Evolutionary conservation across 2,113 vertebrate genomes (phyloP).

Genomic region (Poecilia latipinna): DNA sequence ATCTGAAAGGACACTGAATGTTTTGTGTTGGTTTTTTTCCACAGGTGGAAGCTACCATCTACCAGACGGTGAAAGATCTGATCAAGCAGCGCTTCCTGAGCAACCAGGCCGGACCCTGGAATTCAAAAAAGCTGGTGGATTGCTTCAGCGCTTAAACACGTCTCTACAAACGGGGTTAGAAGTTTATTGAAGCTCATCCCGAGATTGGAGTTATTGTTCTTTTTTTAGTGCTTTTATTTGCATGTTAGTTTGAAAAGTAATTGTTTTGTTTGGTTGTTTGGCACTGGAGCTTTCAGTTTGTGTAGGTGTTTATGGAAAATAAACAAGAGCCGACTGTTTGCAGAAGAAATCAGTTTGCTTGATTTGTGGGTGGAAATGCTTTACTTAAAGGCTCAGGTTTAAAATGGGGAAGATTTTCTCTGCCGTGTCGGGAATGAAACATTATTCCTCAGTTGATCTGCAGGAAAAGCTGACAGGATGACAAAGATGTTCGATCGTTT

Average conservation of each 20-base stretch:
- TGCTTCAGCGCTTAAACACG: slow-evolving; percentile 43
- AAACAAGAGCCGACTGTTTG: slow-evolving; percentile 35
- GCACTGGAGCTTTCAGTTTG: slow-evolving; percentile 41
- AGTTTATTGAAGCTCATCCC: slow-evolving; percentile 19
- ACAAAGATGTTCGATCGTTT: slow-evolving; percentile 2
- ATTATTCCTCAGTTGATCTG: background rate
- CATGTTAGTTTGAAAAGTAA: background rate
- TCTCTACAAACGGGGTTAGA: background rate
- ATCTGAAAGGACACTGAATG: background rate
- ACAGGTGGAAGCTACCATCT: slow-evolving; percentile 49
- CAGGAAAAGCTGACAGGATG: background rate
- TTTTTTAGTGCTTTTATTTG: slow-evolving; percentile 4
- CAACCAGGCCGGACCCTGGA: slow-evolving; percentile 54
- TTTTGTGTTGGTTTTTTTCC: slow-evolving; percentile 1
- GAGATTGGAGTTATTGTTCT: slow-evolving; percentile 25
- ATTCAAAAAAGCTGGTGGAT: slow-evolving; percentile 68
- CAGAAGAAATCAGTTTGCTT: slow-evolving; percentile 36
- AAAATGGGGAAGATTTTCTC: slow-evolving; percentile 17
- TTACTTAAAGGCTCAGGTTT: slow-evolving; percentile 5
- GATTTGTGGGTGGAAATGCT: slow-evolving; percentile 40
- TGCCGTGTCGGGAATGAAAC: slow-evolving; percentile 17
- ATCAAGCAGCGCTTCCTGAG: slow-evolving; percentile 52
- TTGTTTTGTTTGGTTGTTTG: slow-evolving; percentile 23
- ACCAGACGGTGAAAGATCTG: slow-evolving; percentile 65
- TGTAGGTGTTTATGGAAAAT: slow-evolving; percentile 55